These are phyloP conservation scores for Muntiacus reevesi DNA, from an alignment of 2,113 vertebrate species.

Conservation along the genomic window DNA sequence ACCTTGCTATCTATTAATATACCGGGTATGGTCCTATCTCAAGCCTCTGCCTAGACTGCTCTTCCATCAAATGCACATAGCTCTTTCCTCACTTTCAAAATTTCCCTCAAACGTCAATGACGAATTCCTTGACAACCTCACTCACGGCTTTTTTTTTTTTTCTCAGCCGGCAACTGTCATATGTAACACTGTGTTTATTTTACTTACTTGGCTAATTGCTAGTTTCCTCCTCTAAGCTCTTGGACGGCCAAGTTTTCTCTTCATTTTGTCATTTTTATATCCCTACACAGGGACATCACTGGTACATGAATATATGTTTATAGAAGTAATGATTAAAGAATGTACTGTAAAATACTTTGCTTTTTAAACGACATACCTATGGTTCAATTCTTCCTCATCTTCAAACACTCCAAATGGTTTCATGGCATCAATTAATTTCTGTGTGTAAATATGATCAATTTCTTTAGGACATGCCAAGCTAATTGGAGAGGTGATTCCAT, in stretches of 20 bases:
- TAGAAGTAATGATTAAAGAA: conserved; percentile 38
- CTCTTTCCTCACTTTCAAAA: neutral
- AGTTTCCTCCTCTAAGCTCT: neutral
- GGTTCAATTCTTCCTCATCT: conserved; percentile 92
- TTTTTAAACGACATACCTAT: conserved; percentile 84
- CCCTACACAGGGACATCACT: neutral
- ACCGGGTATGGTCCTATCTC: neutral
- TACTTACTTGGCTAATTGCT: neutral
- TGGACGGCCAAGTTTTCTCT: neutral
- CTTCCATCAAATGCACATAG: neutral
- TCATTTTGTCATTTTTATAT: neutral
- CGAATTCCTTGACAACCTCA: neutral
- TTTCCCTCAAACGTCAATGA: neutral
- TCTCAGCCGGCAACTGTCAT: neutral
- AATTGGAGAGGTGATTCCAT: conserved; percentile 95
- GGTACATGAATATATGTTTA: neutral
- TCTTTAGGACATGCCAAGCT: conserved; percentile 92
- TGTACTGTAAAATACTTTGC: neutral
- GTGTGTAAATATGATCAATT: conserved; percentile 90
- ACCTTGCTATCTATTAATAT: neutral
- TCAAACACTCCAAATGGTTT: conserved; percentile 97
- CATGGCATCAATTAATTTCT: conserved; percentile 94
- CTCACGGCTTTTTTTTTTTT: neutral
- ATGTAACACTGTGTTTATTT: neutral
- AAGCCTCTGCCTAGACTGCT: neutral